Conservation (phyloP, 1,140 invertebrate genomes). For the Triops cancriformis region DNA sequence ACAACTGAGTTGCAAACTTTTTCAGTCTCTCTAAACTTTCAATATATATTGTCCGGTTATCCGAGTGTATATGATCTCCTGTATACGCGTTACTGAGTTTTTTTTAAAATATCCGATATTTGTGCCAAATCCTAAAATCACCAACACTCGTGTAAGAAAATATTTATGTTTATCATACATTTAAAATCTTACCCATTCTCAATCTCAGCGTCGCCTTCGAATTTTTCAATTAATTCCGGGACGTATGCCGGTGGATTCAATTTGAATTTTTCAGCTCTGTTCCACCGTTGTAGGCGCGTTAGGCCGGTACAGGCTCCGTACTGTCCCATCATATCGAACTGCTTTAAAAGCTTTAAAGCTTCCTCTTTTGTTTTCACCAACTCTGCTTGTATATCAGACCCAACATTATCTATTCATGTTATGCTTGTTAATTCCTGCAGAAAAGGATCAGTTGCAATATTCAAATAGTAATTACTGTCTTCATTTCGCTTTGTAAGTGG, state of each 20-base stretch:
- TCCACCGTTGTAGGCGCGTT: not conserved
- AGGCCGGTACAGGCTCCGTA: not conserved
- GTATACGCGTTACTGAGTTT: not conserved
- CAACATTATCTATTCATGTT: not conserved
- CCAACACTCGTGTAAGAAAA: not conserved
- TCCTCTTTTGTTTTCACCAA: not conserved
- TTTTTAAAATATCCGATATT: not conserved
- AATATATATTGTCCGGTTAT: not conserved
- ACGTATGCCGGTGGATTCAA: not conserved
- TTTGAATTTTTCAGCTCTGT: not conserved
- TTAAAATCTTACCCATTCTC: not conserved
- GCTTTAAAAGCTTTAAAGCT: not conserved
- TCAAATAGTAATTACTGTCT: not conserved
- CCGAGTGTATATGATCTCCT: not conserved
- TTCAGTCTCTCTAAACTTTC: not conserved
- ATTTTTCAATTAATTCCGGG: not conserved
- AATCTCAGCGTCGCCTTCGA: not conserved
- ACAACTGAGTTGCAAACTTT: not conserved
- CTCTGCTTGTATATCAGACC: not conserved
- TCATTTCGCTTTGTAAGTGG: not conserved
- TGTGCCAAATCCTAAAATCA: conserved; percentile 6
- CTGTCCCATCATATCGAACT: not conserved
- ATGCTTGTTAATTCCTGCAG: not conserved
- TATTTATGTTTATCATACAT: not conserved
- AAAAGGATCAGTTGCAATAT: not conserved